Percentiles rank a stretch among this genome's conserved stretches.
phyloP scores from a whole-genome alignment of 2,888 invertebrate genomes.

The Pristionchus exspectatus region DNA sequence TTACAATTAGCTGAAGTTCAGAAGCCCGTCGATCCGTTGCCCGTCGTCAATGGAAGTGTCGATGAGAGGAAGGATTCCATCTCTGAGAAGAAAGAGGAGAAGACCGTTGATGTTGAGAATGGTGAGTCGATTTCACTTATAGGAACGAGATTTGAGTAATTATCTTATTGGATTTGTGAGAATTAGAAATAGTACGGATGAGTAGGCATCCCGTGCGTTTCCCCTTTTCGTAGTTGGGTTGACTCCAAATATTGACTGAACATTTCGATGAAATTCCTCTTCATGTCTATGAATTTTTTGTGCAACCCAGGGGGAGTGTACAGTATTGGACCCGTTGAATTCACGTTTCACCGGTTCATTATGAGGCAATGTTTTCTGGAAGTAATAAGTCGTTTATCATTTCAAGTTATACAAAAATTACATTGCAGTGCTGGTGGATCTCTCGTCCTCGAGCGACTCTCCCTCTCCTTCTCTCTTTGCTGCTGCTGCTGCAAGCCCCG shows the following conservation, averaged over 20 bases:
- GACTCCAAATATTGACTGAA: too few species aligned
- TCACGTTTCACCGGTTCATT: background rate
- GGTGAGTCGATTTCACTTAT: background rate
- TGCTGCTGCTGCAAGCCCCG: constrained; percentile 22
- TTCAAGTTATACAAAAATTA: background rate
- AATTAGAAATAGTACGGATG: too few species aligned
- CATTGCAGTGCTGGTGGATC: constrained; percentile 31
- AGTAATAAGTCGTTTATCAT: too few species aligned
- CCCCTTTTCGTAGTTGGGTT: too few species aligned
- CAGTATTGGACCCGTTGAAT: background rate
- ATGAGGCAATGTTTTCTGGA: background rate
- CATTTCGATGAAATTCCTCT: too few species aligned
- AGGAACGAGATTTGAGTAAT: background rate
- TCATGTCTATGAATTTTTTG: too few species aligned
- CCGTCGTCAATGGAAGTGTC: background rate
- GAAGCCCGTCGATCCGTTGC: background rate
- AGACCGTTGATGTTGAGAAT: background rate
- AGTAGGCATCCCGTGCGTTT: too few species aligned
- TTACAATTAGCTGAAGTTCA: background rate
- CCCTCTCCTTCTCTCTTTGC: background rate
- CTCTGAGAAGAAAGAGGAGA: constrained; percentile 12
- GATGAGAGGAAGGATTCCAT: too few species aligned
- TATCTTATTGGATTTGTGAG: too few species aligned
- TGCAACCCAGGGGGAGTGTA: too few species aligned
- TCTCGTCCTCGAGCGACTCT: background rate